Conservation (phyloP, 2,888 invertebrate species). For the Spilarctia lutea region DNA sequence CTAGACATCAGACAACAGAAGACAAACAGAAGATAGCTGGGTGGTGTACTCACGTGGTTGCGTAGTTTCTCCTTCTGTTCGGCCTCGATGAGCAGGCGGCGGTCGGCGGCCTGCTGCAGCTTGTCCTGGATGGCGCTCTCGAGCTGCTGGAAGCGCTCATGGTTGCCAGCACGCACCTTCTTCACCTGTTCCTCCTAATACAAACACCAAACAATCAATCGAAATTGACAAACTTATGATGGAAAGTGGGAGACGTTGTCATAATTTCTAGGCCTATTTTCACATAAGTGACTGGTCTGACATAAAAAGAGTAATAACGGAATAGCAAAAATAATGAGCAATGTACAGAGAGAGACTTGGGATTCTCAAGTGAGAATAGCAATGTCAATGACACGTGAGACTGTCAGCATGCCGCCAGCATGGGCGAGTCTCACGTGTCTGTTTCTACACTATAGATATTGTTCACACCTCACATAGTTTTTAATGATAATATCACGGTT, state of each 20-base stretch:
- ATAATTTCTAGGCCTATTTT: too few relatives aligned
- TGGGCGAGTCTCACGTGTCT: too few relatives aligned
- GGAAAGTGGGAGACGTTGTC: neutral
- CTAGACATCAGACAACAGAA: constrained; percentile 24
- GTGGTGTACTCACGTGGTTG: constrained; percentile 88
- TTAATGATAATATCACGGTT: too few relatives aligned
- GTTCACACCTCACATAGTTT: too few relatives aligned
- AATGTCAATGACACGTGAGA: too few relatives aligned
- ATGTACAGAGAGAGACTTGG: too few relatives aligned
- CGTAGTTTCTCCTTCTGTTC: constrained; percentile 93
- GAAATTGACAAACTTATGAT: neutral
- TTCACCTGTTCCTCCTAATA: constrained; percentile 91
- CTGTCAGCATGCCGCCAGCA: too few relatives aligned
- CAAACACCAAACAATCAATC: neutral
- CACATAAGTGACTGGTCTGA: too few relatives aligned
- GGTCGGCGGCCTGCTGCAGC: constrained; percentile 86
- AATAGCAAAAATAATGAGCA: too few relatives aligned
- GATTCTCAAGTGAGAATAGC: too few relatives aligned
- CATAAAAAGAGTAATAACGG: too few relatives aligned
- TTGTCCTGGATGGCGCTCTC: constrained; percentile 89
- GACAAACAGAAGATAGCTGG: neutral
- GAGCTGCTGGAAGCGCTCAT: constrained; percentile 89
- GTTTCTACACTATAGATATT: too few relatives aligned
- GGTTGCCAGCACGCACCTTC: constrained; percentile 89
- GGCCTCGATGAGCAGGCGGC: constrained; percentile 91